Evolutionary conservation across 2,888 invertebrate genomes (phyloP).

Genomic region (Drymonia ruficornis): DNA sequence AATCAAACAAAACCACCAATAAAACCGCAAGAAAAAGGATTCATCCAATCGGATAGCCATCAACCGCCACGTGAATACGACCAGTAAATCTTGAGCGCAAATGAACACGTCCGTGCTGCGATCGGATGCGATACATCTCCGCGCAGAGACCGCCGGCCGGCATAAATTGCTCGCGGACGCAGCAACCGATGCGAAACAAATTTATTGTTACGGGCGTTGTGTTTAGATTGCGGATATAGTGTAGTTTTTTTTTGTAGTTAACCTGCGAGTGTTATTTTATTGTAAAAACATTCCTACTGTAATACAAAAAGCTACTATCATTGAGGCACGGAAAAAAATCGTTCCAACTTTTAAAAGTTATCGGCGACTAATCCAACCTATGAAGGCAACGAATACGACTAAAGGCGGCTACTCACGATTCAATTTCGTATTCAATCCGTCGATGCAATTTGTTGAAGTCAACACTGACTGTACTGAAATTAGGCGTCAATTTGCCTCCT

Average conservation of each 20-base stretch:
- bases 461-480: too few relatives aligned
- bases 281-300: too few relatives aligned
- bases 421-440: too few relatives aligned
- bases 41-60: conserved; percentile 29
- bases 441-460: too few relatives aligned
- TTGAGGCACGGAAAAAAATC: too few relatives aligned
- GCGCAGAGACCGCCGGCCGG: conserved; percentile 49
- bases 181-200: conserved; percentile 58
- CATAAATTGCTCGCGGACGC: conserved; percentile 65
- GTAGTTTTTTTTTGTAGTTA: conserved; percentile 9
- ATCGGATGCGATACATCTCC: conserved; percentile 72
- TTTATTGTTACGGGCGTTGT: conserved; percentile 46
- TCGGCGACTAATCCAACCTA: too few relatives aligned
- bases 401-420: too few relatives aligned
- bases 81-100: conserved; percentile 61
- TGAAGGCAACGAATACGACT: too few relatives aligned
- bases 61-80: conserved; percentile 33
- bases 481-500: too few relatives aligned
- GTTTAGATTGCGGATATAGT: conserved; percentile 36
- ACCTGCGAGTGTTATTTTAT: too few relatives aligned
- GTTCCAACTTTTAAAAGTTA: too few relatives aligned
- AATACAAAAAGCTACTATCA: too few relatives aligned
- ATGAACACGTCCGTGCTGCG: conserved; percentile 67
- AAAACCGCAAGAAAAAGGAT: conserved; percentile 6
- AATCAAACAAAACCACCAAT: background rate